Conservation (phyloP, 1,140 invertebrate species). For the Sweltsa coloradensis region DNA sequence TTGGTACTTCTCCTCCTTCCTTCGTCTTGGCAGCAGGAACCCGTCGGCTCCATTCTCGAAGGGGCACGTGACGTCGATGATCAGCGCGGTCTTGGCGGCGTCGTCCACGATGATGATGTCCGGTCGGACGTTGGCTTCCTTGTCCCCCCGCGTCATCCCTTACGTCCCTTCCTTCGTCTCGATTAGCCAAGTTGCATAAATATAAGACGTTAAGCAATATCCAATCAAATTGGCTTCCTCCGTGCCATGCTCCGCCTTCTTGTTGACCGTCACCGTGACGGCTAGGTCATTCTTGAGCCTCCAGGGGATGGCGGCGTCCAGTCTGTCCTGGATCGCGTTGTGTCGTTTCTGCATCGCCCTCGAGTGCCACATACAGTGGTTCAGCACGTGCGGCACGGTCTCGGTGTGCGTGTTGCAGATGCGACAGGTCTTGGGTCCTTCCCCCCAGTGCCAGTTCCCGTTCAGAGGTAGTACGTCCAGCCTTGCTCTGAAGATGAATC, state of each 20-base stretch:
- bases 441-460: conserved; percentile 6
- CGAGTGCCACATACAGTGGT: conserved; percentile 20
- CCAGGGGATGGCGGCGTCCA: conserved; percentile 6
- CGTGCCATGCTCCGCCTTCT: too few relatives aligned
- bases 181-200: too few relatives aligned
- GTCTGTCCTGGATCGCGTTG: conserved; percentile 11
- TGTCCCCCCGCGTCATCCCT: too few relatives aligned
- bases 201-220: too few relatives aligned
- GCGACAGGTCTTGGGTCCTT: conserved; percentile 19
- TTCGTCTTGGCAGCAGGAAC: conserved; percentile 4
- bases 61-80: not conserved
- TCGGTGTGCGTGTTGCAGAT: conserved; percentile 18
- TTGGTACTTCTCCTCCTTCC: conserved; percentile 19
- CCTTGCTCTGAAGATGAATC: conserved; percentile 27
- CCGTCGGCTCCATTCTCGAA: not conserved
- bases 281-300: too few relatives aligned
- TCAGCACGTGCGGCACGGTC: conserved; percentile 24
- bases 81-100: not conserved
- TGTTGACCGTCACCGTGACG: conserved; percentile 8
- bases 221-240: too few relatives aligned
- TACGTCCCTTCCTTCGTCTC: too few relatives aligned
- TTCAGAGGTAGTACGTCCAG: conserved; percentile 26
- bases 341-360: conserved; percentile 9
- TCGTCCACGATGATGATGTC: not conserved
- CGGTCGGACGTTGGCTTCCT: too few relatives aligned